Evolutionary conservation across 2,113 vertebrate genomes (phyloP).

Genomic region (Anguilla japonica): DNA sequence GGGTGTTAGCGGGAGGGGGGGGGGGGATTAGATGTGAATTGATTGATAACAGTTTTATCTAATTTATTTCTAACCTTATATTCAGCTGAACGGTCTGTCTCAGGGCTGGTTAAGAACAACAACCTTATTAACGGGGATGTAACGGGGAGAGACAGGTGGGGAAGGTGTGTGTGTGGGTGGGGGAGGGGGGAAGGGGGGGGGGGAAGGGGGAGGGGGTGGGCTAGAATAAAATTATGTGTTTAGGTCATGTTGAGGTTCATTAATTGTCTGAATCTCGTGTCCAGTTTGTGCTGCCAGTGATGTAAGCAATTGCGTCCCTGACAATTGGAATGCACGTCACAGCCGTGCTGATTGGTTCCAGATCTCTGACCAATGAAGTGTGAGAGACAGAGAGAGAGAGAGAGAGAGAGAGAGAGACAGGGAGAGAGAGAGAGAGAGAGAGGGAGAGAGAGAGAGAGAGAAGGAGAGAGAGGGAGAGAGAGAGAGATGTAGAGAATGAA

Average conservation of each 20-base stretch:
- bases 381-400: not conserved
- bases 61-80: not conserved
- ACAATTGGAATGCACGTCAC: not conserved
- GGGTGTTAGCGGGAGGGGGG: not conserved
- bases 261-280: not conserved
- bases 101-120: not conserved
- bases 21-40: not conserved
- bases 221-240: not conserved
- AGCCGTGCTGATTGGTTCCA: not conserved
- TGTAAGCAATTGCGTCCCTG: not conserved
- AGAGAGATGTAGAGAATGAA: not conserved
- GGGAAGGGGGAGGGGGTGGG: not conserved
- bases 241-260: not conserved
- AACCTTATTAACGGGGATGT: not conserved
- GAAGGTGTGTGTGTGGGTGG: no score
- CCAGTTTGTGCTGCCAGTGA: not conserved
- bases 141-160: not conserved
- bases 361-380: not conserved
- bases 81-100: not conserved
- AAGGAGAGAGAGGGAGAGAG: not conserved
- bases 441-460: not conserved
- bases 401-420: not conserved
- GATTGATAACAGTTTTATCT: constrained; percentile 4
- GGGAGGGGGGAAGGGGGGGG: no score
- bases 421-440: not conserved